These are phyloP conservation scores for Callitettix versicolor DNA, from an alignment of 1,140 invertebrate genomes.

Conservation along the genomic window DNA sequence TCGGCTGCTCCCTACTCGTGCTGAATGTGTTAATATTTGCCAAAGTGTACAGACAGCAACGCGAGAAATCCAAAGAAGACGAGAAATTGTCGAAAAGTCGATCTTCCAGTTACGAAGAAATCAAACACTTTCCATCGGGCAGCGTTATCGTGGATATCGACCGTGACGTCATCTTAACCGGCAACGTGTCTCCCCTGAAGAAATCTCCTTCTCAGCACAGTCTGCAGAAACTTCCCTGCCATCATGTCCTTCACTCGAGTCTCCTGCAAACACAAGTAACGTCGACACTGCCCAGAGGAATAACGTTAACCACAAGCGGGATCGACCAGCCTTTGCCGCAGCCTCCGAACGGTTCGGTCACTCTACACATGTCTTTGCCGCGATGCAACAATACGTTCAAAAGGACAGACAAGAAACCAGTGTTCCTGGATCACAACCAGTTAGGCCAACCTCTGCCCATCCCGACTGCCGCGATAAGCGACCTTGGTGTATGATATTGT, in stretches of 20 bases:
- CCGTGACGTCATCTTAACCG: constrained; percentile 4
- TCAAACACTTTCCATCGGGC: background rate
- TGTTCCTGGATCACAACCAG: too few species aligned
- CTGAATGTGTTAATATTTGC: constrained; percentile 87
- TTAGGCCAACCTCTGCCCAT: background rate
- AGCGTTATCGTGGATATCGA: constrained; percentile 17
- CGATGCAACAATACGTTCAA: background rate
- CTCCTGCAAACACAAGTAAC: background rate
- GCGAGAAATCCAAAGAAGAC: constrained; percentile 59
- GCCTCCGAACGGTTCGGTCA: background rate
- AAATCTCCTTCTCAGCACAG: constrained; percentile 1
- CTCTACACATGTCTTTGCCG: background rate
- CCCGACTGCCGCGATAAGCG: background rate
- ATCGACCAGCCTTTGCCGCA: background rate
- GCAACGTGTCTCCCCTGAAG: background rate
- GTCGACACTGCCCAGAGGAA: background rate
- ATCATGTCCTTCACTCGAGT: constrained; percentile 15
- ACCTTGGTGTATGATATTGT: constrained; percentile 8
- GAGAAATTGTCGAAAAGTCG: constrained; percentile 26
- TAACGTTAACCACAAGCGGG: background rate
- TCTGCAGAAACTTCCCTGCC: constrained; percentile 1
- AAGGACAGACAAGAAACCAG: too few species aligned
- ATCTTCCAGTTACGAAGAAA: background rate
- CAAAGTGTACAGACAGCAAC: constrained; percentile 85
- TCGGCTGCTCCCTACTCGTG: constrained; percentile 60